Base-by-base conservation (phyloP, 2,888 invertebrate species). In the Tillus elongatus region DNA sequence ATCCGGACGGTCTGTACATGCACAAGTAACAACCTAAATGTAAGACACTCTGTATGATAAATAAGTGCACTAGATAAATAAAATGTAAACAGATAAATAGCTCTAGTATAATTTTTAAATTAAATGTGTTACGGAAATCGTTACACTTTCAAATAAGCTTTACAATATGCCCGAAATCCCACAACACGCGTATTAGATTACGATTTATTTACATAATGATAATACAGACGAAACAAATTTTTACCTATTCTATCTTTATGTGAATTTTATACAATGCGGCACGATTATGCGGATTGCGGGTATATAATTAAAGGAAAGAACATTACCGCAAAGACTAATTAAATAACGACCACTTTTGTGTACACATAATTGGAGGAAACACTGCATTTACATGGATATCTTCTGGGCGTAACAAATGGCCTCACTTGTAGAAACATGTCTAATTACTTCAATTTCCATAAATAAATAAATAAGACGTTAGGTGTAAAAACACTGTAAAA, bases 361-460 rank as follows among this genome's bases (percentile, higher is more conserved):
- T 36, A 36, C 34, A 36, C 42, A 47, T 43, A 51, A 47, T 47
- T 52, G 45, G 40, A 50, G 50, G 49, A 51, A 50, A 47, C 45
- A 41, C 37, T 33, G 41, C 44, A 47, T 49, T 51, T 52, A 49
- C 49, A 50, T 52, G 53, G 44, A 41, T 43, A 50, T 47, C 46
- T 51, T 39, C 44, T 41, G 47, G 43, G 46, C 51, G 53, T 47
- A 54, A 55, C 57, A 53, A 57, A 56, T 56, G 47, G 51, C 37
- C 33, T 36, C 39, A 47, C 36, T 49, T 47, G 48, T 45, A 50
- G 46, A 49, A 53, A 51, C 50, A 51, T 49, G 13, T 33, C 35
- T 48, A 46, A 45, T 45, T 45, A 46, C 33, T 38, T 35, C 39
- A 35, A 53, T 53, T 51, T 49, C 46, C 53, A 53, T 53, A 53